These are phyloP conservation scores for Dynastes tityus DNA, from an alignment of 2,888 invertebrate genomes.

Conservation along the genomic window DNA sequence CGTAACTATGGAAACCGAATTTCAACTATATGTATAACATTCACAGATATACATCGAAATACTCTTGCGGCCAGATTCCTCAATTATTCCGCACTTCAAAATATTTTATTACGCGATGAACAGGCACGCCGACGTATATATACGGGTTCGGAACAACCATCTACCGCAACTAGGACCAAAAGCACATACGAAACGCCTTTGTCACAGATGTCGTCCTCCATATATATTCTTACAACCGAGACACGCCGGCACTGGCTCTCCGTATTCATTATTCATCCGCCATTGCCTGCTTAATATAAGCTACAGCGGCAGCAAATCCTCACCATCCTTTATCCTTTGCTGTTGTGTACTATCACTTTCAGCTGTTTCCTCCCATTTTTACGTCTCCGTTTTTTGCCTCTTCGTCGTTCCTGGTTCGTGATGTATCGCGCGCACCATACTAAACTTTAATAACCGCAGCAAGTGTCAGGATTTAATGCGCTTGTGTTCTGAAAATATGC, in stretches of 20 bases:
- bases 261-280: constrained; percentile 52
- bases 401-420: constrained; percentile 31
- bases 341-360: constrained; percentile 48
- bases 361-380: constrained; percentile 51
- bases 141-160: constrained; percentile 33
- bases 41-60: constrained; percentile 4
- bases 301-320: constrained; percentile 51
- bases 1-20: no score
- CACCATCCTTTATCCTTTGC: constrained; percentile 50
- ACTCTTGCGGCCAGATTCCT: background rate
- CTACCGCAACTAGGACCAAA: constrained; percentile 35
- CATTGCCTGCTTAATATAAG: constrained; percentile 47
- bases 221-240: constrained; percentile 44
- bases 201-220: constrained; percentile 49
- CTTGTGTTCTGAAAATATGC: constrained; percentile 45
- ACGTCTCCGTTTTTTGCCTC: constrained; percentile 40
- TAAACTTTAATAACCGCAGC: constrained; percentile 47
- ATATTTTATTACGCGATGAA: constrained; percentile 35
- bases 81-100: constrained; percentile 41
- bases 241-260: constrained; percentile 37
- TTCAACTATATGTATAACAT: background rate
- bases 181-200: constrained; percentile 44
- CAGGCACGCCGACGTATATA: constrained; percentile 7
- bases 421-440: constrained; percentile 39
- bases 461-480: constrained; percentile 47